These are phyloP conservation scores for Dipus sagitta DNA, from an alignment of 2,797 vertebrate species.

Conservation along the genomic window DNA sequence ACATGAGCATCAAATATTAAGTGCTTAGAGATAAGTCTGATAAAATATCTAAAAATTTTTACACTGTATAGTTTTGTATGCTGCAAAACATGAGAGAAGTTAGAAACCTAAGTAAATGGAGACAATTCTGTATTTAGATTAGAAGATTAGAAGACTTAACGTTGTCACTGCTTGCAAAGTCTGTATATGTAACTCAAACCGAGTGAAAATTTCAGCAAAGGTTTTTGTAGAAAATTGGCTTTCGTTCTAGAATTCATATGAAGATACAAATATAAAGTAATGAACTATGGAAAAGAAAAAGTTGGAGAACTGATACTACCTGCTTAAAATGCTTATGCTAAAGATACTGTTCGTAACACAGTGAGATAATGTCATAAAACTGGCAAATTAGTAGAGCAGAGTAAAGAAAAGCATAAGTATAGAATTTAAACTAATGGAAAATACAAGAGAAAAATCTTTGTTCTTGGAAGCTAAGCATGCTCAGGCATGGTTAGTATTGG, in stretches of 20 bases:
- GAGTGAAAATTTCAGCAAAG: neutral
- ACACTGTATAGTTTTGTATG: too few relatives aligned
- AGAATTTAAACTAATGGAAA: neutral
- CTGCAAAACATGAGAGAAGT: too few relatives aligned
- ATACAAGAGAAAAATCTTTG: neutral
- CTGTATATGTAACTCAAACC: neutral
- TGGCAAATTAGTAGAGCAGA: neutral
- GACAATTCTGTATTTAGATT: too few relatives aligned
- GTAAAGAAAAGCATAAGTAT: neutral
- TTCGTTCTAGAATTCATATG: neutral
- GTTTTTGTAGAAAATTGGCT: neutral
- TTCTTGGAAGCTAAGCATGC: too few relatives aligned
- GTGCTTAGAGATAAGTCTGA: neutral
- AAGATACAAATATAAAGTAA: neutral
- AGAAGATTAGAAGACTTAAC: too few relatives aligned
- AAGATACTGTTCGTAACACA: neutral
- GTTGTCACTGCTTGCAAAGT: neutral
- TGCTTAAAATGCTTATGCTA: slow-evolving; percentile 9
- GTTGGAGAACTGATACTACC: neutral
- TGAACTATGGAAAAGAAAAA: neutral
- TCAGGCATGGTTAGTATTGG: too few relatives aligned
- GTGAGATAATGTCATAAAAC: neutral
- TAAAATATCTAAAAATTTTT: neutral
- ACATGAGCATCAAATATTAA: neutral
- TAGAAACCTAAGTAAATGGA: too few relatives aligned